Evolutionary conservation across 2,888 invertebrate genomes (phyloP).

Genomic region (Sinodicranocentrus sp.): DNA sequence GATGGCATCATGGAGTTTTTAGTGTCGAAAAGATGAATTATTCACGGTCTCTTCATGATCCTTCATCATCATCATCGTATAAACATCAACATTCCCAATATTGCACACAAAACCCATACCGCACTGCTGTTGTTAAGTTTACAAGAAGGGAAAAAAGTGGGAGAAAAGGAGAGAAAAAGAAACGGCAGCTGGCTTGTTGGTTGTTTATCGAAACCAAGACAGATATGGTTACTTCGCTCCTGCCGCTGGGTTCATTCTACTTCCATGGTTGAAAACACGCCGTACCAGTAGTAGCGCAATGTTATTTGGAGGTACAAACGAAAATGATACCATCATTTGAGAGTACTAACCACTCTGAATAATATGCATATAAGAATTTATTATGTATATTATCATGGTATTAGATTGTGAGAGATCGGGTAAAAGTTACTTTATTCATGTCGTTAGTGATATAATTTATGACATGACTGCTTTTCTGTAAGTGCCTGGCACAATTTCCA

Average conservation of each 20-base stretch:
- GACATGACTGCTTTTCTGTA: constrained; percentile 24
- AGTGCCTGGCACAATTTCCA: neutral
- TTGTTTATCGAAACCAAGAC: constrained; percentile 14
- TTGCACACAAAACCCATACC: constrained; percentile 32
- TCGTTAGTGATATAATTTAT: constrained; percentile 74
- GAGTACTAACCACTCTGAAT: neutral
- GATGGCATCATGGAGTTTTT: constrained; percentile 54
- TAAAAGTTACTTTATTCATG: constrained; percentile 18
- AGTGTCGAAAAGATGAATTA: constrained; percentile 74
- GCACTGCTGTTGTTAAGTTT: neutral
- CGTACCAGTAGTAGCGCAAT: neutral
- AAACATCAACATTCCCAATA: constrained; percentile 46
- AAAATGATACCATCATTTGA: neutral
- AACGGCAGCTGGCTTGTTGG: constrained; percentile 55
- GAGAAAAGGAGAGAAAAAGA: constrained; percentile 20
- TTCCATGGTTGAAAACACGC: constrained; percentile 32
- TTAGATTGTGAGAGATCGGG: neutral
- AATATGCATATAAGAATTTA: neutral
- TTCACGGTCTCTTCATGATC: constrained; percentile 75
- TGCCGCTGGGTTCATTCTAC: neutral
- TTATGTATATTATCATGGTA: neutral
- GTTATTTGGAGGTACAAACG: neutral
- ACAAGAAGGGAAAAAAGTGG: constrained; percentile 7
- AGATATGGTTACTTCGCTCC: neutral
- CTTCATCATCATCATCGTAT: constrained; percentile 62